phyloP scores from a whole-genome alignment of 2,888 invertebrate genomes.

The Hydriomena furcata region DNA sequence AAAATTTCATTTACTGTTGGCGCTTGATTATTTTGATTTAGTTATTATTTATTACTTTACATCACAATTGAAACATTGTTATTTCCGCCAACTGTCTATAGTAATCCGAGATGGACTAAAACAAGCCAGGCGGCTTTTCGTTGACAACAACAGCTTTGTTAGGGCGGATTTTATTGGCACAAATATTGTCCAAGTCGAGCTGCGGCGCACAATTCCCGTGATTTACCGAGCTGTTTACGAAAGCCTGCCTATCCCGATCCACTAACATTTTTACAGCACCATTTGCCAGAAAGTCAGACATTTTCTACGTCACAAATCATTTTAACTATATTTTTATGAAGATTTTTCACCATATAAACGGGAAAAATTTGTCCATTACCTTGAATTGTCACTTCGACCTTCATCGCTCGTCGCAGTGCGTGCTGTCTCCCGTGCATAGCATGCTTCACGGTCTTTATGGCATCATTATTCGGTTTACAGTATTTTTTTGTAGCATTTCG shows the following conservation, averaged over 20 bases:
- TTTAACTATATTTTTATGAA: conserved; percentile 64
- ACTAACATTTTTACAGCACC: conserved; percentile 71
- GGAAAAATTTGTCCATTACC: conserved; percentile 24
- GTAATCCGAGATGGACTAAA: conserved; percentile 67
- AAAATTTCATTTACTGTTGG: neutral
- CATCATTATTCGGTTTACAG: conserved; percentile 32
- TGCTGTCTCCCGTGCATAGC: conserved; percentile 28
- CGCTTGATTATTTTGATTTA: neutral
- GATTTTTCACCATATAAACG: conserved; percentile 43
- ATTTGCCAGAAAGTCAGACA: conserved; percentile 64
- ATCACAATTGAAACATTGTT: conserved; percentile 17
- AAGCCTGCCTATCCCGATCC: conserved; percentile 65
- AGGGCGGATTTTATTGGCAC: conserved; percentile 79
- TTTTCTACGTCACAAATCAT: conserved; percentile 69
- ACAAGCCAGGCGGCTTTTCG: conserved; percentile 72
- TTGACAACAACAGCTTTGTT: conserved; percentile 81
- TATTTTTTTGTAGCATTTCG: conserved; percentile 30
- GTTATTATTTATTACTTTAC: neutral
- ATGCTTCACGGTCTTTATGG: conserved; percentile 30
- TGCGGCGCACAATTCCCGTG: conserved; percentile 70
- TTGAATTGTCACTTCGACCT: conserved; percentile 30
- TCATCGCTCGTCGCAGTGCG: conserved; percentile 33
- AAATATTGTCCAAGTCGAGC: conserved; percentile 79
- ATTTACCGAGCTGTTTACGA: conserved; percentile 81
- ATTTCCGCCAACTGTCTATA: conserved; percentile 41